A percentile compares a stretch with the other conserved stretches of the same genome.
Evolutionary conservation across 1,140 invertebrate genomes (phyloP).

Genomic region (Euura lappo): DNA sequence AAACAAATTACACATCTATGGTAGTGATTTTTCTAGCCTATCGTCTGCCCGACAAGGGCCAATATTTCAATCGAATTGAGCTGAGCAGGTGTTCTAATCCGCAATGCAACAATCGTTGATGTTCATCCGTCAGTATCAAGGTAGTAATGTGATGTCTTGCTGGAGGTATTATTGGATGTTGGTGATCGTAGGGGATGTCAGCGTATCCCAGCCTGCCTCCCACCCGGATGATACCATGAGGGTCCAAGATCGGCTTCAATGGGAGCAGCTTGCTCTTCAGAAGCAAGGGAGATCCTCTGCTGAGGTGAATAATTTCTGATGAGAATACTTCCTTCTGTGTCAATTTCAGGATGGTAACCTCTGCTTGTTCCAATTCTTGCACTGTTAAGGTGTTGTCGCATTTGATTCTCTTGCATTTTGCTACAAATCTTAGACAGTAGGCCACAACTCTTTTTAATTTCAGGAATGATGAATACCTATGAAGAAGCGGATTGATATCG

Average conservation of each 20-base stretch:
- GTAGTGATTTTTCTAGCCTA: conserved; percentile 18
- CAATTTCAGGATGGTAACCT: not conserved
- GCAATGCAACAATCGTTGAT: conserved; percentile 39
- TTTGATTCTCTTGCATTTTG: not conserved
- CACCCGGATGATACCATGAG: conserved; percentile 23
- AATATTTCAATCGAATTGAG: conserved; percentile 29
- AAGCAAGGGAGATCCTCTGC: not conserved
- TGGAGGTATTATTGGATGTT: conserved; percentile 29
- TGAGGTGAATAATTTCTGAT: not conserved
- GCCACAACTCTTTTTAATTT: not conserved
- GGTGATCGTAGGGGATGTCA: conserved; percentile 14
- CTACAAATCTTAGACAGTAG: not conserved
- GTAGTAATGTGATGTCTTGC: conserved; percentile 21
- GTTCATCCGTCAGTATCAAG: conserved; percentile 39
- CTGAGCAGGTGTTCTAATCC: conserved; percentile 37
- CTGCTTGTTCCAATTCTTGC: not conserved
- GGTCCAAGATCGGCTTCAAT: conserved; percentile 21
- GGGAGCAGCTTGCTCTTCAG: not conserved
- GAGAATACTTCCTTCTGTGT: not conserved
- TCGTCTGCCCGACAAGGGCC: conserved; percentile 28
- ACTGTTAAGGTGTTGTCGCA: not conserved
- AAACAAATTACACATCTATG: conserved; percentile 38
- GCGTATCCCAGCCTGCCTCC: conserved; percentile 28
- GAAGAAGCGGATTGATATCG: not conserved
- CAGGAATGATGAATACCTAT: not conserved